Percentiles rank a stretch among this genome's conserved stretches.
Evolutionary conservation across 2,113 vertebrate genomes (phyloP).

Genomic region (Amphilophus citrinellus): DNA sequence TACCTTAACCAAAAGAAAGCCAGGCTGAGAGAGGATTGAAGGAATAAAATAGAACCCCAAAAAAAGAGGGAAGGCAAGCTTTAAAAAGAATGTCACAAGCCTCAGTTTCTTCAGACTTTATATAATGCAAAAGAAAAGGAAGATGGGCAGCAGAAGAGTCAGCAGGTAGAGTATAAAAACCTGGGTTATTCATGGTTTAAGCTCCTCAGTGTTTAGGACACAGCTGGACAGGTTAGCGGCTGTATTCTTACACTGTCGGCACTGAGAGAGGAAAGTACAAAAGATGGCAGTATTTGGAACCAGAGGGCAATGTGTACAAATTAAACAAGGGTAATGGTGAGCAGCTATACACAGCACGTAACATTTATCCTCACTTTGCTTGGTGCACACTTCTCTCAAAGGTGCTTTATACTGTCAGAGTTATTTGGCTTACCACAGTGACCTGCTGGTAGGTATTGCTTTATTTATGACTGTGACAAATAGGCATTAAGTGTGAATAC

Average conservation of each 20-base stretch:
- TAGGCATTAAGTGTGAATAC: neutral
- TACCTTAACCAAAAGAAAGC: neutral
- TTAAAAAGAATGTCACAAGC: neutral
- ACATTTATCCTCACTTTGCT: neutral
- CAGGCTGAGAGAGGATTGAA: neutral
- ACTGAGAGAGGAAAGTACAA: neutral
- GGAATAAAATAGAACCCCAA: neutral
- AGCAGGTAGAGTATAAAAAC: neutral
- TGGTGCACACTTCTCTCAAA: neutral
- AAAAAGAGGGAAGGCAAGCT: neutral
- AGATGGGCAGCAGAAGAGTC: neutral
- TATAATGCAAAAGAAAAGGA: neutral
- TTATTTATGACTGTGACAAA: neutral
- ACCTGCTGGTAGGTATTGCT: fast-evolving
- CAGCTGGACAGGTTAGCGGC: constrained; percentile 5
- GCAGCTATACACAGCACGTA: neutral
- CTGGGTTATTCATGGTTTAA: neutral
- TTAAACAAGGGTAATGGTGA: constrained; percentile 29
- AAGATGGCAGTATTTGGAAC: constrained; percentile 14
- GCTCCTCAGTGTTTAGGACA: neutral
- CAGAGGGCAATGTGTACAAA: neutral
- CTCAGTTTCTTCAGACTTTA: neutral
- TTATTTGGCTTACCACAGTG: neutral
- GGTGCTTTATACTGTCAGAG: neutral
- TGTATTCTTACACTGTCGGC: neutral